phyloP scores from a whole-genome alignment of 2,888 invertebrate genomes.

The Cordilura impudica region DNA sequence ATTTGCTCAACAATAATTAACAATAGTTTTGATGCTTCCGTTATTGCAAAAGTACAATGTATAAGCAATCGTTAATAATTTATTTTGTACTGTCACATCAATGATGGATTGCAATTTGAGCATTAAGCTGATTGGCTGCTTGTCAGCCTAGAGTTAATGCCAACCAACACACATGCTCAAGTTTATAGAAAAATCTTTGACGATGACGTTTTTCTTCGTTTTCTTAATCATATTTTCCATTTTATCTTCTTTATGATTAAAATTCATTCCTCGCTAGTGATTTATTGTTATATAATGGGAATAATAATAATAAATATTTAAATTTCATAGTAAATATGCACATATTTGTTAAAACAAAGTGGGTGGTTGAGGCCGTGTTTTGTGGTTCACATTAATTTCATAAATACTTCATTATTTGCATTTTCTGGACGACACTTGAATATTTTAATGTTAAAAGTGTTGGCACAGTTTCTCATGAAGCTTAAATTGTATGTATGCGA shows the following conservation, averaged over 20 bases:
- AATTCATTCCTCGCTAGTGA: constrained; percentile 40
- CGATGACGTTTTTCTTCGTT: neutral
- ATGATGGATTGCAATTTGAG: neutral
- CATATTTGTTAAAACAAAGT: too few species aligned
- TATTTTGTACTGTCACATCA: neutral
- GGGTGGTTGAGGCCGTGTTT: neutral
- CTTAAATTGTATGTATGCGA: neutral
- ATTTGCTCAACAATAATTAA: constrained; percentile 3
- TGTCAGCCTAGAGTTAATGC: too few species aligned
- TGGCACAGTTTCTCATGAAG: neutral
- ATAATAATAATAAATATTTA: neutral
- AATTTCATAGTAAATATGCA: too few species aligned
- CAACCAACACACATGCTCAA: too few species aligned
- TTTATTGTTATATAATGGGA: constrained; percentile 42
- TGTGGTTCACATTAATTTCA: neutral
- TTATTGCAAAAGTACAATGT: neutral
- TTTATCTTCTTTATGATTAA: neutral
- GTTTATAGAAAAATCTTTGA: too few species aligned
- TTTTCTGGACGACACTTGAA: constrained; percentile 6
- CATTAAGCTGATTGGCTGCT: too few species aligned
- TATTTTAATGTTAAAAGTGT: neutral
- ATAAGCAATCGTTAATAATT: neutral
- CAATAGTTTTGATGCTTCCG: constrained; percentile 6
- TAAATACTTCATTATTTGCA: constrained; percentile 1
- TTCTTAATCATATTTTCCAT: constrained; percentile 10